Conservation (phyloP, 2,888 invertebrate genomes). For the Ennomos quercinarius region DNA sequence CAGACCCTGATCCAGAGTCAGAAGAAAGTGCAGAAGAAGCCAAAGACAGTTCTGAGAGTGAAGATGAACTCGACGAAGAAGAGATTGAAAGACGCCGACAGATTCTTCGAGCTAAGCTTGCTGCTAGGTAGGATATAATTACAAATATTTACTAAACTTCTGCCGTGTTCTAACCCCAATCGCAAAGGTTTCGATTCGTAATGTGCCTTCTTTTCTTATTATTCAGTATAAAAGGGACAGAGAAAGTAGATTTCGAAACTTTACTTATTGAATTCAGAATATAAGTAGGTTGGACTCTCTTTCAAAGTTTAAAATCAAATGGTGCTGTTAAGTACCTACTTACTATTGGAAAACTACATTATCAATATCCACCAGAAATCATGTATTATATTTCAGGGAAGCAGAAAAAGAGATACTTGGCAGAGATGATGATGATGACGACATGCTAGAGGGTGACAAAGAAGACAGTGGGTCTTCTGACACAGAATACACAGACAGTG, state of each 20-base stretch:
- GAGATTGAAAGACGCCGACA: constrained; percentile 94
- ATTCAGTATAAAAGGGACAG: too few relatives aligned
- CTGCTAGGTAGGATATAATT: constrained; percentile 67
- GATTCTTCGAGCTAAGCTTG: constrained; percentile 75
- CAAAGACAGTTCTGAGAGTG: constrained; percentile 87
- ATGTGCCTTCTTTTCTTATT: too few relatives aligned
- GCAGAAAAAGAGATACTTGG: constrained; percentile 90
- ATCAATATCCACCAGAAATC: background rate
- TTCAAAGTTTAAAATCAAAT: too few relatives aligned
- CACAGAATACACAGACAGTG: constrained; percentile 95
- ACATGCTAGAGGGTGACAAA: constrained; percentile 86
- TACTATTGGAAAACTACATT: too few relatives aligned
- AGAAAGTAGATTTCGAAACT: too few relatives aligned
- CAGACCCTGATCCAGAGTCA: constrained; percentile 72
- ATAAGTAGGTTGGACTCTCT: too few relatives aligned
- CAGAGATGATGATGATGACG: constrained; percentile 90
- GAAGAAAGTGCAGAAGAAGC: constrained; percentile 76
- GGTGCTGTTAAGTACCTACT: too few relatives aligned
- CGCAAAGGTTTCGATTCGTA: too few relatives aligned
- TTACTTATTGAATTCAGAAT: too few relatives aligned
- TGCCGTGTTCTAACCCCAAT: too few relatives aligned
- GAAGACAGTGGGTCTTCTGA: constrained; percentile 91
- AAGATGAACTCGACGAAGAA: constrained; percentile 93
- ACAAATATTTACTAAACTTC: too few relatives aligned
- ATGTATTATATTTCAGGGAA: constrained; percentile 69